These are phyloP conservation scores for Pterois miles DNA, from an alignment of 2,797 vertebrate genomes.

Conservation along the genomic window DNA sequence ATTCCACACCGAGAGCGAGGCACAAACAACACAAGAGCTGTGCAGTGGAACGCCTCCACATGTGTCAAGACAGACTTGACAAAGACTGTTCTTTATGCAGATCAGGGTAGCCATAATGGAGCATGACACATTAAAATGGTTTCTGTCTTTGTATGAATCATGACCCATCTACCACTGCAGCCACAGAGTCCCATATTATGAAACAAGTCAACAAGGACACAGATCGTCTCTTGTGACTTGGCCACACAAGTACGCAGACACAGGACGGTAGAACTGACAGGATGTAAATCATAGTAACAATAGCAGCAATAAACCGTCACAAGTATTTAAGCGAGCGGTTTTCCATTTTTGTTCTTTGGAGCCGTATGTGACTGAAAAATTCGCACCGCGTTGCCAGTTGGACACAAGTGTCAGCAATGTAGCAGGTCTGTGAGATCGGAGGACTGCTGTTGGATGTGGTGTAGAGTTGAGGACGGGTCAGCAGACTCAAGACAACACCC, in stretches of 20 bases:
- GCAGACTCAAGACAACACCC: conserved; percentile 40
- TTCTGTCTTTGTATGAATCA: conserved; percentile 13
- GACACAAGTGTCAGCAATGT: conserved; percentile 64
- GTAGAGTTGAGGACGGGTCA: conserved; percentile 28
- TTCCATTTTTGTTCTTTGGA: conserved; percentile 15
- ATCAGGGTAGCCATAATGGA: conserved; percentile 22
- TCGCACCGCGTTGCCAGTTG: conserved; percentile 50
- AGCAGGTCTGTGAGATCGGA: conserved; percentile 57
- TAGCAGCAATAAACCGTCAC: background rate
- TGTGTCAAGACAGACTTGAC: conserved; percentile 13
- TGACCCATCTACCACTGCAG: conserved; percentile 15
- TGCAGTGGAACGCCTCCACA: background rate
- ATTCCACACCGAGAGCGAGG: conserved; percentile 23
- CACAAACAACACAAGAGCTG: conserved; percentile 18
- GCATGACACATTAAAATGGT: conserved; percentile 34
- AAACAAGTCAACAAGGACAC: conserved; percentile 9
- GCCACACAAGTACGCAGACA: background rate
- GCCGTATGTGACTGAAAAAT: conserved; percentile 33
- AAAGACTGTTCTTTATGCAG: conserved; percentile 45
- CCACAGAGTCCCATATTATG: conserved; percentile 29
- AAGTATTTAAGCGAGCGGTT: background rate
- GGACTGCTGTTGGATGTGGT: conserved; percentile 42
- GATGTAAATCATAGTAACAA: background rate
- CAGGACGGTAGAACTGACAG: background rate
- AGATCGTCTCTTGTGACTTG: conserved; percentile 40